Evolutionary conservation across 2,113 vertebrate species (phyloP), one percentile per base, ranked within the genome.

Genomic region (Taxidea taxus): DNA sequence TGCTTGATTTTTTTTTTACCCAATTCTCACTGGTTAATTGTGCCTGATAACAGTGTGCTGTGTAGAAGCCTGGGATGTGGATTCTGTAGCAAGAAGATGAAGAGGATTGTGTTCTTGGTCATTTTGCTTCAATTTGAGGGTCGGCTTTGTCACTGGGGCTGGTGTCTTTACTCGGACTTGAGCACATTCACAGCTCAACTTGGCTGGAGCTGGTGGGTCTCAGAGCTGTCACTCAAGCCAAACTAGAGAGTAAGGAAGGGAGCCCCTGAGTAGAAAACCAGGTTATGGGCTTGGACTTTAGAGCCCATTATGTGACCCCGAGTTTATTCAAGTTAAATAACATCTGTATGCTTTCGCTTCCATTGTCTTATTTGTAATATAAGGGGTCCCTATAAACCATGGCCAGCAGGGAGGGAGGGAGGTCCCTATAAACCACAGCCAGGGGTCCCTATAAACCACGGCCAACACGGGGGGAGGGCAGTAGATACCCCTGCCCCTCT

Each of bases 1-100:
- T 3, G 10, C 56, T 29, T 54, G 25, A 3, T n/a, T 87, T 97
- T 93, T n/a, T 97, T 93, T 16, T 44, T 4, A 75, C 42, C 42
- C 72, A 51, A 29, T 31, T 58, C 7, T 39, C 62, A 62, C 77
- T 66, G 64, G 56, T 54, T 91, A 78, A n/a, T 4, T 29, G 42
- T 87, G 58, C 56, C 27, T 82, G 93, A 77, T 54, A 54, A 14
- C 44, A 4, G n/a, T 47, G 8, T 1, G 20, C 42, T 47, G 15
- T 39, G 85, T 23, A 42, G 51, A 39, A 62, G 62, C 16, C 29
- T n/a, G 18, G 31, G 27, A 9, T 27, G 4, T 12, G 39, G 25
- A 18, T 4, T 51, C 4, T 34, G 39, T 34, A 47, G 12, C 60
- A 21, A 39, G 31, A 66, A 34, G 47, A 25, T 11, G 8, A 34